Evolutionary conservation across 2,113 vertebrate species (phyloP), one percentile per base, ranked within the genome.

Genomic region (Setophaga coronata): DNA sequence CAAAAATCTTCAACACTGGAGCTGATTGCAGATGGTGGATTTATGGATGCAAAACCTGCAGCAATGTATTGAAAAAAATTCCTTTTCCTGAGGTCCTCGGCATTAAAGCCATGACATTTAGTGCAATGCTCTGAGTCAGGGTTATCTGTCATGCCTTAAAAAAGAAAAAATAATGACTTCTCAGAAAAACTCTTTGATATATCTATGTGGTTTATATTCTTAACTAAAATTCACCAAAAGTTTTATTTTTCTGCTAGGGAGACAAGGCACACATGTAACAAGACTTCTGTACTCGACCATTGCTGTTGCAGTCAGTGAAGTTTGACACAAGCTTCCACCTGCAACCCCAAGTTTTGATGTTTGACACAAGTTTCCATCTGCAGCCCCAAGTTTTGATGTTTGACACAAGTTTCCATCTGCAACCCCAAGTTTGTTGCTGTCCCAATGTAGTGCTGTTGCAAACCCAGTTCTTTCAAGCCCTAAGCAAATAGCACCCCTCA

Each of bases 81-180:
- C 51, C 10, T 85, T 90, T 83, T 87, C 66, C 85, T 65, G 42
- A 90, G 31, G n/a, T 86, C 17, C 18, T 58, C 60, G 73, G 47
- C 56, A 91, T 56, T 92, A 45, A 36, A 94, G 40, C 48, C 53
- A 43, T 80, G 58, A 84, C 61, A 94, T 95, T 95, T 90, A 89
- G 47, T 66, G 15, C 69, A 91, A 31, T 45, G 51, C 48, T 74
- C 50, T 90, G 61, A 87, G 81, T 81, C 96, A 96, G 74, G 93
- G 40, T 79, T 70, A 38, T 24, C 81, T 95, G 25, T 34, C 53
- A 58, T 54, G 74, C 47, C 69, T 93, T 23, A 67, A 95, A 92
- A 24, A 60, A 43, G 73, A 84, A 92, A 95, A 89, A 71, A 14
- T 38, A 69, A 94, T 56, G 45, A 62, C 34, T 86, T 4, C 6